Conservation (phyloP, 2,888 invertebrate species). For the Myopa testacea region DNA sequence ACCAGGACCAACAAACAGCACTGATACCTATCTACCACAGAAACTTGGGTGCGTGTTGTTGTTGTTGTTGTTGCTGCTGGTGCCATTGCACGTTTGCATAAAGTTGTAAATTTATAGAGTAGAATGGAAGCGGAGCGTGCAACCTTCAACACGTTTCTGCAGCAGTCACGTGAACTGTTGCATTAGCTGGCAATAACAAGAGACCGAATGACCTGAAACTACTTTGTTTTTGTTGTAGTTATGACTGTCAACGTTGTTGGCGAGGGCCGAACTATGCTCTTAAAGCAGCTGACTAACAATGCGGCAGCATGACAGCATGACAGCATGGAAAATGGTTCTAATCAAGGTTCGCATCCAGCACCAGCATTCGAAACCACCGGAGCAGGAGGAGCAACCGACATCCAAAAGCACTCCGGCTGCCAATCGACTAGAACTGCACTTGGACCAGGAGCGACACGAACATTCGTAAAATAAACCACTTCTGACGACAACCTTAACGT, state of each 20-base stretch:
- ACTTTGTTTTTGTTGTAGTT: conserved; percentile 18
- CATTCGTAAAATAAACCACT: conserved; percentile 32
- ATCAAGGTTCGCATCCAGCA: conserved; percentile 28
- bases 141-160: conserved; percentile 33
- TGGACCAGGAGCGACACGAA: not conserved
- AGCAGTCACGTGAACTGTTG: conserved; percentile 24
- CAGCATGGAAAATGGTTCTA: conserved; percentile 34
- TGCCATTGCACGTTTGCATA: not conserved
- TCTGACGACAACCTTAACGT: conserved; percentile 17
- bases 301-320: conserved; percentile 28
- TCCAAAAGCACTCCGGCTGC: not conserved
- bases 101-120: conserved; percentile 27
- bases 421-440: not conserved
- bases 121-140: conserved; percentile 12
- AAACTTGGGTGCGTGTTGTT: not conserved
- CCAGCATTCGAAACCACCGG: not conserved
- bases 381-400: not conserved
- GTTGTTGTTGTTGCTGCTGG: not conserved
- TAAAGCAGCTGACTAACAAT: conserved; percentile 32
- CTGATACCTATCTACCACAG: not conserved
- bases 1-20: not conserved
- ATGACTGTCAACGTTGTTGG: not conserved
- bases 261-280: conserved; percentile 1
- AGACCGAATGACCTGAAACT: conserved; percentile 29
- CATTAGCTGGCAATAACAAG: conserved; percentile 12